These are phyloP conservation scores for Sebastes reedi DNA, from an alignment of 2,797 vertebrate genomes.

Conservation along the genomic window DNA sequence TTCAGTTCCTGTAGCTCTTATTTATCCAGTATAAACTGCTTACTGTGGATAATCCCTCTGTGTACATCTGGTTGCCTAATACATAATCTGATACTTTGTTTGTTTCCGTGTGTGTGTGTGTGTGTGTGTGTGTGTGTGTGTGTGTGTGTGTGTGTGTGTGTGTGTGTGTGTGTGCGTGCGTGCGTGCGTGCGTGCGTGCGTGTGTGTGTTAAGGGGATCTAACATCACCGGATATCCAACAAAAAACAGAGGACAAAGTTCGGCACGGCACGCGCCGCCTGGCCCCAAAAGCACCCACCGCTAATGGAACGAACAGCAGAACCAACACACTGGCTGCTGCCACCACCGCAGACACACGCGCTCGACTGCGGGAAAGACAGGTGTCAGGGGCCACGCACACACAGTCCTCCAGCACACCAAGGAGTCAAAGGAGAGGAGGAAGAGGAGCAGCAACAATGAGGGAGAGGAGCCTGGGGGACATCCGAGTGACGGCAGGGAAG, in stretches of 20 bases:
- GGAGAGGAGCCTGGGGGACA: constrained; percentile 54
- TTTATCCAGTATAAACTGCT: constrained; percentile 33
- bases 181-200: neutral
- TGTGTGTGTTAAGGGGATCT: constrained; percentile 82
- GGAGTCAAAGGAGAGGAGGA: constrained; percentile 56
- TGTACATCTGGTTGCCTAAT: constrained; percentile 57
- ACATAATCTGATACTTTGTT: constrained; percentile 63
- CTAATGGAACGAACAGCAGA: constrained; percentile 65
- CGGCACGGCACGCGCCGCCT: constrained; percentile 84
- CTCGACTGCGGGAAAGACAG: constrained; percentile 59
- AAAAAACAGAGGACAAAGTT: constrained; percentile 89
- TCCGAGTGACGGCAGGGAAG: constrained; percentile 39
- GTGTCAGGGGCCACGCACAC: constrained; percentile 75
- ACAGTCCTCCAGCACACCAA: constrained; percentile 53
- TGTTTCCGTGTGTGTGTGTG: constrained; percentile 27
- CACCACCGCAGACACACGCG: constrained; percentile 26
- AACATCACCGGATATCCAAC: constrained; percentile 83
- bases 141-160: constrained; percentile 1
- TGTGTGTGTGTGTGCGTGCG: neutral
- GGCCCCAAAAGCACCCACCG: constrained; percentile 83
- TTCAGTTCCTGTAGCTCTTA: neutral
- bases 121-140: too few relatives aligned
- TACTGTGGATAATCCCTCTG: constrained; percentile 60
- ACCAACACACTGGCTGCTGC: constrained; percentile 72
- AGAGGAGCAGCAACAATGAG: constrained; percentile 43